Percentiles rank a stretch among this genome's conserved stretches.
Evolutionary conservation across 1,140 invertebrate genomes (phyloP).

Genomic region (Nylanderia fulva): DNA sequence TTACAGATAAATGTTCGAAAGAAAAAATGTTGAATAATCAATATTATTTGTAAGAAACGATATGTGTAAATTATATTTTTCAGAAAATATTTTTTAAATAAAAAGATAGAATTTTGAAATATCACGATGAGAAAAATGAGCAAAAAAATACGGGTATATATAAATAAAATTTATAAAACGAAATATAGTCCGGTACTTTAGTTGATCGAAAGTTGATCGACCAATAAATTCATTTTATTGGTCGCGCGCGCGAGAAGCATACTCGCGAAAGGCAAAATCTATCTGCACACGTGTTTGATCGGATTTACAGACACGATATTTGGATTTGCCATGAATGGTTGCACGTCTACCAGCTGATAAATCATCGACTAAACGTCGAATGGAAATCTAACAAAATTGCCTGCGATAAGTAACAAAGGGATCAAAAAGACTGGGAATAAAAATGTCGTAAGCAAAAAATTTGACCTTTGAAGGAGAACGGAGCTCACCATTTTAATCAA

Average conservation of each 20-base stretch:
- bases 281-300: neutral
- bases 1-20: neutral
- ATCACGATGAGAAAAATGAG: neutral
- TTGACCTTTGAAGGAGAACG: neutral
- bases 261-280: constrained; percentile 21
- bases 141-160: neutral
- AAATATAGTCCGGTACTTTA: neutral
- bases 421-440: constrained; percentile 19
- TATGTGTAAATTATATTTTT: neutral
- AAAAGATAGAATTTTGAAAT: neutral
- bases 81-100: neutral
- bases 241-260: neutral
- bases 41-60: neutral
- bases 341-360: constrained; percentile 9
- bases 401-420: constrained; percentile 12
- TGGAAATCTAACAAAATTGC: constrained; percentile 18
- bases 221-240: constrained; percentile 41
- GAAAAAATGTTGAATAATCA: neutral
- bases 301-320: constrained; percentile 21
- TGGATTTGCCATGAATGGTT: constrained; percentile 27
- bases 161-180: constrained; percentile 17
- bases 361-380: constrained; percentile 26
- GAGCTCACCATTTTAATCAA: constrained; percentile 14
- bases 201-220: constrained; percentile 46
- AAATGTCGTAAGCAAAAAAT: constrained; percentile 13